These are phyloP conservation scores for Turdus rufiventris DNA, from an alignment of 2,113 vertebrate genomes.

Conservation along the genomic window DNA sequence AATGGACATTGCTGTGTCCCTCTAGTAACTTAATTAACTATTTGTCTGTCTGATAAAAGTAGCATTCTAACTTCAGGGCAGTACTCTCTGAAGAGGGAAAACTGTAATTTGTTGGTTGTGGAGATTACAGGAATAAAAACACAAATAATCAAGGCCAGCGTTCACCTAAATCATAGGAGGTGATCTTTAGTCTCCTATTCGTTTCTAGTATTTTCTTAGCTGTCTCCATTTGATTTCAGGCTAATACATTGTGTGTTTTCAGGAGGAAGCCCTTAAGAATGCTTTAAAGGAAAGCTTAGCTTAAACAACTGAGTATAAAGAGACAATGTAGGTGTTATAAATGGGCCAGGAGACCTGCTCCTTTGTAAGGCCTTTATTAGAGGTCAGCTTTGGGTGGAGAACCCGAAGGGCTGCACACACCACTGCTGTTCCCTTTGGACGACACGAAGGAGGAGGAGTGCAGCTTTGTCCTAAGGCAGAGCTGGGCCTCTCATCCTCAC, in stretches of 20 bases:
- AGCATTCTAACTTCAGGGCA: not conserved
- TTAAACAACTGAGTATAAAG: not conserved
- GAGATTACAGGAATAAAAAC: not conserved
- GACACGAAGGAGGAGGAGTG: no score
- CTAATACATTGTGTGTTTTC: not conserved
- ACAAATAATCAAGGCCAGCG: not conserved
- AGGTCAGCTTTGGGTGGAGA: no score
- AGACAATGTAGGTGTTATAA: not conserved
- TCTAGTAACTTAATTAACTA: not conserved
- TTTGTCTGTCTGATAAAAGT: not conserved
- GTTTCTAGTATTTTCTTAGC: not conserved
- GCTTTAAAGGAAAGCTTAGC: not conserved
- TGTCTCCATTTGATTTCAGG: not conserved
- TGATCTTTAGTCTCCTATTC: not conserved
- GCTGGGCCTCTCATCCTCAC: no score
- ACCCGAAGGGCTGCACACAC: no score
- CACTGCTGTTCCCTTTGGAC: no score
- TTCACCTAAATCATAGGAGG: not conserved
- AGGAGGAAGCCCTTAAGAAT: not conserved
- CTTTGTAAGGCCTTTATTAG: no score
- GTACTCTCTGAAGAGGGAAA: not conserved
- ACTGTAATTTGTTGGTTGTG: not conserved
- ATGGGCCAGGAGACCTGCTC: no score
- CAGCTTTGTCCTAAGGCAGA: no score
- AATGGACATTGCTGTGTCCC: not conserved